These are phyloP conservation scores for Rhabdomys dilectus DNA, from an alignment of 2,113 vertebrate genomes.

Conservation along the genomic window DNA sequence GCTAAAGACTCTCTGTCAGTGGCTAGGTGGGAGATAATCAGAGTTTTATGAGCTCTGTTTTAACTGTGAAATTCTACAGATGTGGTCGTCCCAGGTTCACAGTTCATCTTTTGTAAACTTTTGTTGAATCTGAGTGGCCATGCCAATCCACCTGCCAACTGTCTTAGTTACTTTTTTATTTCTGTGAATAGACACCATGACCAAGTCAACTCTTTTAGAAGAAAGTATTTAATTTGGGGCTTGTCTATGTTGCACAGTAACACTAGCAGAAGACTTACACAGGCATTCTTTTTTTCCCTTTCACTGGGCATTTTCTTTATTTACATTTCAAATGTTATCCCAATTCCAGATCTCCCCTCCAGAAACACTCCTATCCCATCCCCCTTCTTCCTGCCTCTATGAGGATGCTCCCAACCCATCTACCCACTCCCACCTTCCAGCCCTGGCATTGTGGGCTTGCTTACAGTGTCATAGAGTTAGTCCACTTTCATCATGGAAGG, in stretches of 20 bases:
- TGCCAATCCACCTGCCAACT: accelerated
- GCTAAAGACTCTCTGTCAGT: background rate
- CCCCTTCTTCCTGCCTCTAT: too few species aligned
- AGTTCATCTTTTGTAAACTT: background rate
- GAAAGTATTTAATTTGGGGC: background rate
- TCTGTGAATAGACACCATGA: background rate
- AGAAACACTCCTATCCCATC: too few species aligned
- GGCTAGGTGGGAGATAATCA: background rate
- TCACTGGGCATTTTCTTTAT: too few species aligned
- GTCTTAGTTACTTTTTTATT: background rate
- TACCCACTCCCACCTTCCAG: too few species aligned
- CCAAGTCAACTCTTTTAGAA: background rate
- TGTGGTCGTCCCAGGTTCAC: background rate
- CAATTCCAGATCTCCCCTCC: too few species aligned
- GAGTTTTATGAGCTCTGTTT: background rate
- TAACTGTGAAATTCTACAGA: background rate
- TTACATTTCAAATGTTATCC: too few species aligned
- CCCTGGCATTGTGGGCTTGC: background rate
- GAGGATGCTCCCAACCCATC: too few species aligned
- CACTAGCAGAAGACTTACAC: background rate
- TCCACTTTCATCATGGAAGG: background rate
- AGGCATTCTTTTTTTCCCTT: too few species aligned
- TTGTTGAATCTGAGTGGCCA: background rate
- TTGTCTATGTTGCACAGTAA: background rate
- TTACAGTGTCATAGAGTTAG: background rate